Base-by-base conservation (phyloP, 1,140 invertebrate genomes). In the Drosophila subobscura region DNA sequence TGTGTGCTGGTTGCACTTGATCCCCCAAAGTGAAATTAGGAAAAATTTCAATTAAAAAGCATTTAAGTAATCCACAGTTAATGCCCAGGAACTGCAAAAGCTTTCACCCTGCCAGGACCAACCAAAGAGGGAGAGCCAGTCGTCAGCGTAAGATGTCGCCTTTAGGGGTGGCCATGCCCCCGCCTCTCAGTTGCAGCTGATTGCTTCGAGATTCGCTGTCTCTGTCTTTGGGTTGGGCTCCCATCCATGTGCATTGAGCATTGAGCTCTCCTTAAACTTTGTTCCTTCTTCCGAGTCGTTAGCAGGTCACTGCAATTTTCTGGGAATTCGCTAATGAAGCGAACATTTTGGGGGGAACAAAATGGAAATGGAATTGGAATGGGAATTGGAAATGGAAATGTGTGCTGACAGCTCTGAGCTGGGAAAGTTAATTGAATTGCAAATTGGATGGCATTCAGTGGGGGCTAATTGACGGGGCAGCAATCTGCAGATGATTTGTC, bases 41-140 rank as follows among this genome's bases (percentile, higher is more conserved):
- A 83, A 88, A 88, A 88, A 76, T 88, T 88, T 88, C 83, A 88
- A 88, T 88, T 88, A 88, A 88, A 88, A 88, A 88, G 83, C 83
- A 88, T 88, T 88, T 88, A 88, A 88, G 83, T 88, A 88, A 88
- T 88, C 83, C 83, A 66, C 72, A 88, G 46, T 83, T 88, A 88
- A 88, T 86, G 78, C 83, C 83, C 66, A 78, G 56, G 54, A 65
- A 65, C 67, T 65, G 51, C 64, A 56, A 65, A 79, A 79, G 77
- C 72, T 64, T 67, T 76, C 46, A 56, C 50, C 40, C 40, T 20
- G 55, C 20, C 20, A 10, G 10, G 1, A 20, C 41, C 16, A 45
- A 3, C 10, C 23, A 52, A 52, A 40, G 14, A 20, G 10, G 29
- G 37, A n/a, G 8, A 37, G 12, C 16, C 5, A 20, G n/a, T 4